phyloP scores from a whole-genome alignment of 2,888 invertebrate species.

The Epistrophe grossulariae region DNA sequence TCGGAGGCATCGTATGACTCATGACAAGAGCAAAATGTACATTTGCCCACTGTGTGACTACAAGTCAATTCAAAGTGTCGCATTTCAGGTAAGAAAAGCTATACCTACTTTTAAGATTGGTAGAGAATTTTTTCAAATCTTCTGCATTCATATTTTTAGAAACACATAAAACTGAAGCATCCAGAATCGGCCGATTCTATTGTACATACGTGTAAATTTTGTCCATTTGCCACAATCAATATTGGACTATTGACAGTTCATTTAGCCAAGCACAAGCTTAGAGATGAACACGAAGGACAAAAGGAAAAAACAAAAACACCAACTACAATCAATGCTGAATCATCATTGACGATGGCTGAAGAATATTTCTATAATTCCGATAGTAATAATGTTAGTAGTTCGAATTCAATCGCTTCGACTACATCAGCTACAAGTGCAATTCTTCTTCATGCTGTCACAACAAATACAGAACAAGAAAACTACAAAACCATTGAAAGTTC shows the following conservation, averaged over 20 bases:
- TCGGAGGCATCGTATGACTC: conserved; percentile 89
- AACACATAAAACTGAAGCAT: conserved; percentile 91
- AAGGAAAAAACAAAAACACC: conserved; percentile 37
- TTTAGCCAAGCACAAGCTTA: conserved; percentile 80
- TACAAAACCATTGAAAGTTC: conserved; percentile 59
- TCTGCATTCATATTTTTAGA: conserved; percentile 77
- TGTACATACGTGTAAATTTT: conserved; percentile 83
- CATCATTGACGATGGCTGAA: conserved; percentile 9
- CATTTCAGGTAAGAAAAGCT: conserved; percentile 86
- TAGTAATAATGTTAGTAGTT: conserved; percentile 48
- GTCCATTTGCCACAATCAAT: conserved; percentile 82
- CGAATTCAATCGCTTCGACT: conserved; percentile 40
- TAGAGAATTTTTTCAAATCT: neutral
- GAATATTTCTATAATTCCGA: conserved; percentile 49
- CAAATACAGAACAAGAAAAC: conserved; percentile 35
- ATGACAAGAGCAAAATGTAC: conserved; percentile 90
- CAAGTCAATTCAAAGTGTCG: conserved; percentile 91
- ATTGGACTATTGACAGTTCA: conserved; percentile 81
- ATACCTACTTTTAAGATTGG: no score
- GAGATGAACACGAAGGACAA: conserved; percentile 52
- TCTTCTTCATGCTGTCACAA: neutral
- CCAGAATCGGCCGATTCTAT: conserved; percentile 87
- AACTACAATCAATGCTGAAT: neutral
- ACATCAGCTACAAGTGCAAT: conserved; percentile 23
- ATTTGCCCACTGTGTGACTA: conserved; percentile 92